Evolutionary conservation across 2,797 vertebrate genomes (phyloP).

Genomic region (Diglossa cyanea): DNA sequence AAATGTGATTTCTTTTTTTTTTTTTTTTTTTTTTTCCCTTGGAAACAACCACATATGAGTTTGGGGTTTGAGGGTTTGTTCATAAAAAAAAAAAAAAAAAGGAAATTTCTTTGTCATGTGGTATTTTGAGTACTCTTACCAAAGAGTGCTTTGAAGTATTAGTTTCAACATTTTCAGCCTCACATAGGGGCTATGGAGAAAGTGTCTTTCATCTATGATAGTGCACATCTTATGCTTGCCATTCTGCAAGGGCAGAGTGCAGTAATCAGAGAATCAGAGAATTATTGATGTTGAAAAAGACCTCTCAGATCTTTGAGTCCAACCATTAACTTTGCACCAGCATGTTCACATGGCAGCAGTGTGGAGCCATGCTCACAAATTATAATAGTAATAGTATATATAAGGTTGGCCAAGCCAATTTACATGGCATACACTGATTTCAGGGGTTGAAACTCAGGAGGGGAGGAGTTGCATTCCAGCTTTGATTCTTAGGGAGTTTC

Average conservation of each 20-base stretch:
- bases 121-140: background rate
- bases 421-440: background rate
- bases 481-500: background rate
- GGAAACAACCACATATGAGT: background rate
- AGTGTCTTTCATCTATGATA: background rate
- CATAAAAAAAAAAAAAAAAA: background rate
- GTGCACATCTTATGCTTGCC: background rate
- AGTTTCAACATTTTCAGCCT: background rate
- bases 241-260: background rate
- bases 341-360: rapidly evolving
- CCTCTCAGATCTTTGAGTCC: rapidly evolving
- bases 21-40: too few species aligned
- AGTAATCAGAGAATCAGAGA: background rate
- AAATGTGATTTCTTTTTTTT: background rate
- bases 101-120: background rate
- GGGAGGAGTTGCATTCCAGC: background rate
- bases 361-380: background rate
- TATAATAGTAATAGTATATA: background rate
- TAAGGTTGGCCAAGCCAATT: background rate
- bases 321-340: background rate
- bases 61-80: background rate
- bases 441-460: background rate
- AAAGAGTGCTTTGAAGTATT: background rate
- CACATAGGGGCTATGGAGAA: background rate
- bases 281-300: background rate